Evolutionary conservation across 2,113 vertebrate species (phyloP).

Genomic region (Ornithorhynchus anatinus): DNA sequence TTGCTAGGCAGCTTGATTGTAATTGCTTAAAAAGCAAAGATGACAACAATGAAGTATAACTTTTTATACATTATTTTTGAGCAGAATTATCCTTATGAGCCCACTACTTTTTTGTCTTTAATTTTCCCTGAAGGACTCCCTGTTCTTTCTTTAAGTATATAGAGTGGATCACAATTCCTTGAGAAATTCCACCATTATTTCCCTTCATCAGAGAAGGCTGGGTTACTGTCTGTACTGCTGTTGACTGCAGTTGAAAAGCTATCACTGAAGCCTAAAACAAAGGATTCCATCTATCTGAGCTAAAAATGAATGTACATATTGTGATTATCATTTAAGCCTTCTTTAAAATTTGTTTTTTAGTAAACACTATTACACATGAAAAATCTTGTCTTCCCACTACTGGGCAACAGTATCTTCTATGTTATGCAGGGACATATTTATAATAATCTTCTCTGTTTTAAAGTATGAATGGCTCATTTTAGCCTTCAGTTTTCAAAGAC

Average conservation of each 20-base stretch:
- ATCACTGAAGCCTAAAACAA: no score
- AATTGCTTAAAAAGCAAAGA: neutral
- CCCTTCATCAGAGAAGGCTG: no score
- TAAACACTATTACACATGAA: neutral
- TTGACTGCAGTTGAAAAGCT: no score
- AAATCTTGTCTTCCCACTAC: neutral
- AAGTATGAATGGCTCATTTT: neutral
- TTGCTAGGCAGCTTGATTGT: neutral
- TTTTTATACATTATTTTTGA: no score
- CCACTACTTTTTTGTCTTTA: neutral
- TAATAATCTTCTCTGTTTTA: neutral
- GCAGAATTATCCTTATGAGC: neutral
- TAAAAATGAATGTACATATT: no score
- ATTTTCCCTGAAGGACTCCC: neutral
- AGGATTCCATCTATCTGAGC: no score
- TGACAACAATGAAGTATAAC: neutral
- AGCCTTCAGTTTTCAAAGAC: slow-evolving; percentile 23
- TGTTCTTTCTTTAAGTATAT: neutral
- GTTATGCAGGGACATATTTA: neutral
- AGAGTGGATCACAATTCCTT: neutral
- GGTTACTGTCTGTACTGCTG: no score
- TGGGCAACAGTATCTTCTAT: neutral
- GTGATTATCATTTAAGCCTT: no score
- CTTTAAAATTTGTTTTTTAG: neutral
- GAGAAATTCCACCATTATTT: no score